A percentile compares a stretch with the other conserved stretches of the same genome.
Evolutionary conservation across 1,140 invertebrate species (phyloP).

Genomic region (Scaptomyza hsui): DNA sequence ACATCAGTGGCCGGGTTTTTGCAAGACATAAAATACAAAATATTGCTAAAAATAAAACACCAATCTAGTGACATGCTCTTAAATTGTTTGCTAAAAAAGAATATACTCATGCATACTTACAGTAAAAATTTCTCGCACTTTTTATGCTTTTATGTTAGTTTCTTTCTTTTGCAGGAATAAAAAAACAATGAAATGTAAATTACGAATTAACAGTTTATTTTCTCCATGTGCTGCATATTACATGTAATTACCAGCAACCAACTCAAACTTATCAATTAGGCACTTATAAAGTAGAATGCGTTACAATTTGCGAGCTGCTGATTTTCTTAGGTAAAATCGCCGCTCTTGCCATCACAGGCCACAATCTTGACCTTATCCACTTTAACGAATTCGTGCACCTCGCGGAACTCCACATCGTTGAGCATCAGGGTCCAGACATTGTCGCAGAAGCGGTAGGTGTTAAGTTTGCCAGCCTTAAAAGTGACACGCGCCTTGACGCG

Average conservation of each 20-base stretch:
- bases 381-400: conserved; percentile 96
- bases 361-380: conserved; percentile 99
- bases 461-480: conserved; percentile 98
- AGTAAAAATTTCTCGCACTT: no score
- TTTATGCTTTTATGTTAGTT: no score
- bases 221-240: conserved; percentile 19
- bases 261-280: conserved; percentile 52
- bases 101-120: no score
- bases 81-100: no score
- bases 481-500: conserved; percentile 96
- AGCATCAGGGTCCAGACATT: conserved; percentile 99
- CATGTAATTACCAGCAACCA: conserved; percentile 15
- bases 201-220: conserved; percentile 52
- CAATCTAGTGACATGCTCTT: no score
- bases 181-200: not conserved
- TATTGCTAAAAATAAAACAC: no score
- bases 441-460: conserved; percentile 99
- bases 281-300: conserved; percentile 54
- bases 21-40: not conserved
- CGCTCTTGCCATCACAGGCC: conserved; percentile 99
- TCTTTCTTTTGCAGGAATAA: not conserved
- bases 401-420: conserved; percentile 98
- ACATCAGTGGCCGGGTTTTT: not conserved
- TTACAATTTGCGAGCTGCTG: conserved; percentile 20
- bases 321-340: conserved; percentile 72